phyloP scores from a whole-genome alignment of 2,797 vertebrate species.

The Rhyacichthys aspro region DNA sequence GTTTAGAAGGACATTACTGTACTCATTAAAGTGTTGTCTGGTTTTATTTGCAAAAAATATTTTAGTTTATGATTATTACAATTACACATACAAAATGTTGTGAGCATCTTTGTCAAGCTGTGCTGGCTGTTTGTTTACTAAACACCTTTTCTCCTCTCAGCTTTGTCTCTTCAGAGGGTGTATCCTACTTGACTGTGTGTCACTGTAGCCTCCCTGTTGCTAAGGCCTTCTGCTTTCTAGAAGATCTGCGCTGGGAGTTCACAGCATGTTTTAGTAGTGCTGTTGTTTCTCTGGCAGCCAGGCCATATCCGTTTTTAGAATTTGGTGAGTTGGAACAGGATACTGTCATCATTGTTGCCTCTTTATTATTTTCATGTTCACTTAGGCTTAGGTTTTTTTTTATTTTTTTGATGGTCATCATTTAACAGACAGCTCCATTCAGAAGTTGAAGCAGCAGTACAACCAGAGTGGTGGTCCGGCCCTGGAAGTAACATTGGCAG shows the following conservation, averaged over 20 bases:
- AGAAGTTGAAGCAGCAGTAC: slow-evolving; percentile 91
- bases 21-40: too few species aligned
- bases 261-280: slow-evolving; percentile 82
- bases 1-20: too few species aligned
- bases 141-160: slow-evolving; percentile 75
- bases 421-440: slow-evolving; percentile 85
- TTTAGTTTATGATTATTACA: background rate
- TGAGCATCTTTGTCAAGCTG: slow-evolving; percentile 29
- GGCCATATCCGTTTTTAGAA: slow-evolving; percentile 94
- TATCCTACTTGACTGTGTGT: slow-evolving; percentile 93
- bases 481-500: slow-evolving; percentile 77
- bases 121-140: slow-evolving; percentile 69
- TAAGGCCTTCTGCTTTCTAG: slow-evolving; percentile 95
- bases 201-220: slow-evolving; percentile 85
- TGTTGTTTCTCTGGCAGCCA: slow-evolving; percentile 84
- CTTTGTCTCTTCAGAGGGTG: slow-evolving; percentile 86
- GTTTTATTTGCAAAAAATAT: too few species aligned
- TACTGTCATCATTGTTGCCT: background rate
- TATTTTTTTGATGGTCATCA: background rate
- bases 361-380: background rate
- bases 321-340: slow-evolving; percentile 84
- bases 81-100: slow-evolving; percentile 7
- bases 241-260: slow-evolving; percentile 94
- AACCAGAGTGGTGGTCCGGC: slow-evolving; percentile 77
- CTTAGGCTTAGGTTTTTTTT: background rate